phyloP scores from a whole-genome alignment of 37 sponge, comb jelly and placozoan species.

The Bolinopsis microptera region DNA sequence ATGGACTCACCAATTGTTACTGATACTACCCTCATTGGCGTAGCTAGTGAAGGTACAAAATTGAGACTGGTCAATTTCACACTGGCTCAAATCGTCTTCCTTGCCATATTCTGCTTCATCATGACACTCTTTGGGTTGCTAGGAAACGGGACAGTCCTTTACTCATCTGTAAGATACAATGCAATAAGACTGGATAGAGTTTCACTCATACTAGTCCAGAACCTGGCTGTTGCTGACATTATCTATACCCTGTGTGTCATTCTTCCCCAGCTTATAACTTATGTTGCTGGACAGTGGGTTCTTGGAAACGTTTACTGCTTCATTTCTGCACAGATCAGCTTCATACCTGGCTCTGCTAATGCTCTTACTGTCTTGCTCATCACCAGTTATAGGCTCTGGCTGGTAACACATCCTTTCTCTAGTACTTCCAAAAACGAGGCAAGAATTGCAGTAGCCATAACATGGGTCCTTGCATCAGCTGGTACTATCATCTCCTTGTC shows the following conservation, averaged over 20 bases:
- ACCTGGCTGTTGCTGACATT: conserved; percentile 44
- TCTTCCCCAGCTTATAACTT: conserved; percentile 12
- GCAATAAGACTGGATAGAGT: conserved; percentile 45
- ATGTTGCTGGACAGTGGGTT: conserved; percentile 3
- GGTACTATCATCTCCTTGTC: conserved; percentile 14
- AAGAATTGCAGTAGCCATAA: neutral
- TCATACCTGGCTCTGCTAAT: conserved; percentile 36
- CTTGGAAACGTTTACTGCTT: conserved; percentile 24
- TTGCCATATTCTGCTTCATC: conserved; percentile 4
- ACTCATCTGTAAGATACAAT: conserved; percentile 47
- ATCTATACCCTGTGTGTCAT: conserved; percentile 26
- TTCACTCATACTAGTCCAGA: neutral
- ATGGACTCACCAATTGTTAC: too few species aligned
- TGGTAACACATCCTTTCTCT: neutral
- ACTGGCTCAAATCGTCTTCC: neutral
- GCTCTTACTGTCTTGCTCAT: conserved; percentile 36
- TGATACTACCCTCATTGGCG: too few species aligned
- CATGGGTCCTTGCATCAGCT: neutral
- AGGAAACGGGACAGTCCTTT: conserved; percentile 28
- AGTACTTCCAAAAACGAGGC: neutral
- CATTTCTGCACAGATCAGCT: neutral
- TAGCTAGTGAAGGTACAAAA: too few species aligned
- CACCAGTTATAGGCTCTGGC: neutral
- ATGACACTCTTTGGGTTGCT: neutral
- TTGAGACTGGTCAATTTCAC: too few species aligned